Base-by-base conservation (phyloP, 2,888 invertebrate genomes). In the Macrophya alboannulata region DNA sequence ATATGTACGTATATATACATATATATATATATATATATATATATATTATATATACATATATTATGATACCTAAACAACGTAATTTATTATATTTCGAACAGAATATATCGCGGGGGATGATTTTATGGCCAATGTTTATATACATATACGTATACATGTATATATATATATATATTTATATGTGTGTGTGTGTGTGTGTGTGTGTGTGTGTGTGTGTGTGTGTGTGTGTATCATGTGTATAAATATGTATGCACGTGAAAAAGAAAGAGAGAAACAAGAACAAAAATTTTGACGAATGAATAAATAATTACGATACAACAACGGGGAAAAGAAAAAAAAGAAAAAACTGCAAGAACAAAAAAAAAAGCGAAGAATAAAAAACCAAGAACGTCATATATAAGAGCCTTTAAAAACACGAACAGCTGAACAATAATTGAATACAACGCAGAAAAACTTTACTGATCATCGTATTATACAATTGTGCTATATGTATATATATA, bases 351-450 rank as follows among this genome's bases (percentile, higher is more conserved):
- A 55, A 6, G 25, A 21, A 51, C 21, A 17, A 62, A 55, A n/a
- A 59, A 15, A 31, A 48, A 62, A 25, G n/a, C n/a, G n/a, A n/a
- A 43, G 15, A 82, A 37, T 43, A 48, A 45, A 40, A 43, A 17
- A 65, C n/a, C 5, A 6, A n/a, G 43, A 82, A 25, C 17, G 40
- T 76, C n/a, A 37, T 21, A 74, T 37, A 48, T 72, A 31, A 31
- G 1, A 31, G 84, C 76, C 84, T 84, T 84, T 37, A 12, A 25
- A n/a, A 84, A 62, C 74, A 84, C n/a, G 74, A 84, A 84, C 72
- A 84, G 84, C 55, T 84, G 84, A 84, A 84, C 76, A 84, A 84
- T 84, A 84, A 84, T 84, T n/a, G 31, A 43, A 84, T 76, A 84
- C 84, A 84, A 84, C 84, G 84, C 84, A 84, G 40, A 71, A 71